Conservation (phyloP, 2,113 vertebrate species). For the Embiotoca jacksoni region DNA sequence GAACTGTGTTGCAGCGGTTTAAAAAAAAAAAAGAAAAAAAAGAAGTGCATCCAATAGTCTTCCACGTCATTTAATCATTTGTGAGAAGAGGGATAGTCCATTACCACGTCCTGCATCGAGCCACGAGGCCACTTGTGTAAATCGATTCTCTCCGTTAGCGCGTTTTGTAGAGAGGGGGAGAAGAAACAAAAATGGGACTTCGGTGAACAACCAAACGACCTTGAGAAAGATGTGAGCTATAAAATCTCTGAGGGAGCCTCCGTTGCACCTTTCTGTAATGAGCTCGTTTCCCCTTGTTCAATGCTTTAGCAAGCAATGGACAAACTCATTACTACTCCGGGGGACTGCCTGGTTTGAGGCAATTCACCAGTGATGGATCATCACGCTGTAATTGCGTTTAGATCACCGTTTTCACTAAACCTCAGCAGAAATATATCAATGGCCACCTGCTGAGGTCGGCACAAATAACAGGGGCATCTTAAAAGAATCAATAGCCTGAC, state of each 20-base stretch:
- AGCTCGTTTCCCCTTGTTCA: constrained; percentile 14
- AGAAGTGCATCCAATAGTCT: not conserved
- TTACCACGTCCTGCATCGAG: constrained; percentile 20
- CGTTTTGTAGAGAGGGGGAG: constrained; percentile 21
- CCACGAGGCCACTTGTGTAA: not conserved
- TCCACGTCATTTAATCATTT: not conserved
- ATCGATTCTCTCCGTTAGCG: constrained; percentile 17
- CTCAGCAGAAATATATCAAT: not conserved
- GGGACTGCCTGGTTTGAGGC: not conserved
- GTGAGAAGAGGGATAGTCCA: constrained; percentile 1
- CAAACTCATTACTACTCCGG: constrained; percentile 29
- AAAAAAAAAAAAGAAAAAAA: not conserved
- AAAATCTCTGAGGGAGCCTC: constrained; percentile 22
- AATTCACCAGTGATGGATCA: constrained; percentile 10
- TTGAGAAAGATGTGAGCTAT: constrained; percentile 21
- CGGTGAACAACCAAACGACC: not conserved
- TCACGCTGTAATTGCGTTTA: constrained; percentile 24
- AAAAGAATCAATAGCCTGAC: too few relatives aligned
- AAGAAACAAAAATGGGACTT: not conserved
- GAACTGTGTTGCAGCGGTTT: constrained; percentile 4
- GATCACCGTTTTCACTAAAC: constrained; percentile 1
- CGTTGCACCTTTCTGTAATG: not conserved
- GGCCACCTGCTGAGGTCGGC: not conserved
- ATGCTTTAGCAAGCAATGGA: constrained; percentile 22
- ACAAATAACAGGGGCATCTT: too few relatives aligned